Percentiles rank a stretch among this genome's conserved stretches.
phyloP scores from a whole-genome alignment of 2,113 vertebrate species.

The human (Homo sapiens) region DNA sequence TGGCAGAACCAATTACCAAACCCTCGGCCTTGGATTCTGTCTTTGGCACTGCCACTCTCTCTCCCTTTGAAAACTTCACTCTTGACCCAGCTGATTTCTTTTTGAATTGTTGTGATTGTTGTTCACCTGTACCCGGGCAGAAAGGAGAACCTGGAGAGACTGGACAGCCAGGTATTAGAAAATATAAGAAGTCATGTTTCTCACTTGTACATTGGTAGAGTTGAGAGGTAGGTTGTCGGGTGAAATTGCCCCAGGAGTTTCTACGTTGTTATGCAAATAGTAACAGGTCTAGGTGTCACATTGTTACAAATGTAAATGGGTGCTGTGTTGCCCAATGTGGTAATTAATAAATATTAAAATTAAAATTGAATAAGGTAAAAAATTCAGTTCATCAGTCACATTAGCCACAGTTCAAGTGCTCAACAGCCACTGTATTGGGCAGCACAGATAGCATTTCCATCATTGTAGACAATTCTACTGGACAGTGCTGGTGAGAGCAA shows the following conservation, averaged over 20 bases:
- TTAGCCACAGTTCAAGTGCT: background rate
- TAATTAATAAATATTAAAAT: background rate
- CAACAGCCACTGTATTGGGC: accelerated
- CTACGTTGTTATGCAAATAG: background rate
- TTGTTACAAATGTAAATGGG: background rate
- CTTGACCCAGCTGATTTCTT: conserved; percentile 92
- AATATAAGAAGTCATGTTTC: background rate
- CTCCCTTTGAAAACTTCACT: conserved; percentile 91
- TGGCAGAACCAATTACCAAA: background rate
- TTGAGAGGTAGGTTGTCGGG: background rate
- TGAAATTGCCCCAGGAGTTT: background rate
- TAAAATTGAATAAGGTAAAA: background rate
- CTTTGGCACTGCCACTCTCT: conserved; percentile 77
- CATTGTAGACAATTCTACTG: background rate
- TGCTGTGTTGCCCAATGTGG: background rate
- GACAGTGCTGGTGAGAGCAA: background rate
- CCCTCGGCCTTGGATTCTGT: conserved; percentile 50
- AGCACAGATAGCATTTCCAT: background rate
- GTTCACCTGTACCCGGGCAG: conserved; percentile 85
- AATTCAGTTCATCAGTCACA: background rate
- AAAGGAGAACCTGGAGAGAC: conserved; percentile 88
- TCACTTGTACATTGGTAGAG: background rate
- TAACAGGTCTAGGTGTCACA: background rate
- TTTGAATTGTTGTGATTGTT: conserved; percentile 97
- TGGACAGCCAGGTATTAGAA: conserved; percentile 89